Evolutionary conservation across 2,113 vertebrate genomes (phyloP).

Genomic region (Semicossyphus pulcher): DNA sequence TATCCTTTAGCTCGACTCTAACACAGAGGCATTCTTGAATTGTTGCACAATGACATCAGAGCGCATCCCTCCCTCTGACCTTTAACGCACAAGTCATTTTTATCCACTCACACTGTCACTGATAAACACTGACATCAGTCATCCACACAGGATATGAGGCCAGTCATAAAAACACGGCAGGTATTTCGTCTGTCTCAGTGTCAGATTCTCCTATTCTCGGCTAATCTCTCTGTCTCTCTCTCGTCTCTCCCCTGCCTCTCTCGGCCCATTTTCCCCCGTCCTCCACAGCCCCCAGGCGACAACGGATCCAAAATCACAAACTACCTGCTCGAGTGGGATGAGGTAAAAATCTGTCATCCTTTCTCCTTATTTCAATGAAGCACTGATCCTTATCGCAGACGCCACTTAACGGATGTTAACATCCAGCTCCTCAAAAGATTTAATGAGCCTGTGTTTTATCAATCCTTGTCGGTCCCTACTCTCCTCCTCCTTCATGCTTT

Average conservation of each 20-base stretch:
- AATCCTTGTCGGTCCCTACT: not conserved
- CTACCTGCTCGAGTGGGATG: conserved; percentile 98
- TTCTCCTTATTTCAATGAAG: not conserved
- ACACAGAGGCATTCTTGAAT: conserved; percentile 2
- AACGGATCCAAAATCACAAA: conserved; percentile 99
- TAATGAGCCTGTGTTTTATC: conserved; percentile 14
- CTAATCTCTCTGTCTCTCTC: conserved; percentile 49
- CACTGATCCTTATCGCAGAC: conserved; percentile 1
- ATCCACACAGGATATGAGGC: conserved; percentile 50
- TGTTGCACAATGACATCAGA: not conserved
- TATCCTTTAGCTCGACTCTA: not conserved
- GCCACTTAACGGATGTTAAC: not conserved
- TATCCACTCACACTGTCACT: conserved; percentile 25
- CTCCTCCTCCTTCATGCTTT: not conserved
- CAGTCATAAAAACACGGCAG: conserved; percentile 44
- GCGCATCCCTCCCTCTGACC: conserved; percentile 17
- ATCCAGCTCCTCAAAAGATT: not conserved
- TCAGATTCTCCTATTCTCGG: conserved; percentile 32
- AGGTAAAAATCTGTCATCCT: conserved; percentile 82
- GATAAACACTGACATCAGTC: conserved; percentile 39
- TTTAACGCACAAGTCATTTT: conserved; percentile 25
- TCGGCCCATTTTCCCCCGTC: conserved; percentile 41
- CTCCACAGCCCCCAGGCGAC: conserved; percentile 90
- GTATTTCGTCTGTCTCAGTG: conserved; percentile 47
- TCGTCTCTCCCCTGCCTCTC: conserved; percentile 16